Percentiles rank a stretch among this genome's conserved stretches.
phyloP scores from a whole-genome alignment of 2,888 invertebrate genomes.

The Leucania comma region DNA sequence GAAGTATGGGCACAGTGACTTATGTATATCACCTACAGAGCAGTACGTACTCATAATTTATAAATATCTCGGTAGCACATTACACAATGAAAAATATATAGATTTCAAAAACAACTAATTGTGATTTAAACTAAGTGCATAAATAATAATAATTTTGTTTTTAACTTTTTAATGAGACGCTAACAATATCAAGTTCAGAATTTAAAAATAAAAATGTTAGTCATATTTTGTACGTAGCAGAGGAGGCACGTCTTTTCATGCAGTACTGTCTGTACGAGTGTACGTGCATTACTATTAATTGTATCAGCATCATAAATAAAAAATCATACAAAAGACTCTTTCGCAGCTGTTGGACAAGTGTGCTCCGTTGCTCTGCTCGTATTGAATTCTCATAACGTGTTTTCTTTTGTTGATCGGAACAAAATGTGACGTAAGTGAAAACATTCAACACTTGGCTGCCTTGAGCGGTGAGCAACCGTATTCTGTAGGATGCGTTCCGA shows the following conservation, averaged over 20 bases:
- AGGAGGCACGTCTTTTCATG: slow-evolving; percentile 45
- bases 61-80: slow-evolving; percentile 12
- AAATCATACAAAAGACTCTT: slow-evolving; percentile 39
- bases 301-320: slow-evolving; percentile 36
- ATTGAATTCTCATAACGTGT: slow-evolving; percentile 63
- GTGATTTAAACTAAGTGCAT: not conserved
- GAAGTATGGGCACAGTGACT: not conserved
- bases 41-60: slow-evolving; percentile 11
- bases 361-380: slow-evolving; percentile 18
- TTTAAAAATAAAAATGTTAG: slow-evolving; percentile 39
- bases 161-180: slow-evolving; percentile 13
- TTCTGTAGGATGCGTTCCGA: slow-evolving; percentile 42
- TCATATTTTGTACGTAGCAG: slow-evolving; percentile 36
- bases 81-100: not conserved
- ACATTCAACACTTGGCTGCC: slow-evolving; percentile 54
- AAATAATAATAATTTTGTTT: slow-evolving; percentile 6
- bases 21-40: not conserved
- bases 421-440: slow-evolving; percentile 65
- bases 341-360: slow-evolving; percentile 61
- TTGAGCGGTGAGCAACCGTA: slow-evolving; percentile 26
- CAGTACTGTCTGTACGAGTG: slow-evolving; percentile 48
- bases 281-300: slow-evolving; percentile 55
- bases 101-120: not conserved
- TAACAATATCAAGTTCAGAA: slow-evolving; percentile 6
- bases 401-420: slow-evolving; percentile 68